Base-by-base conservation (phyloP, 1,140 invertebrate species). In the Anoplophora glabripennis region DNA sequence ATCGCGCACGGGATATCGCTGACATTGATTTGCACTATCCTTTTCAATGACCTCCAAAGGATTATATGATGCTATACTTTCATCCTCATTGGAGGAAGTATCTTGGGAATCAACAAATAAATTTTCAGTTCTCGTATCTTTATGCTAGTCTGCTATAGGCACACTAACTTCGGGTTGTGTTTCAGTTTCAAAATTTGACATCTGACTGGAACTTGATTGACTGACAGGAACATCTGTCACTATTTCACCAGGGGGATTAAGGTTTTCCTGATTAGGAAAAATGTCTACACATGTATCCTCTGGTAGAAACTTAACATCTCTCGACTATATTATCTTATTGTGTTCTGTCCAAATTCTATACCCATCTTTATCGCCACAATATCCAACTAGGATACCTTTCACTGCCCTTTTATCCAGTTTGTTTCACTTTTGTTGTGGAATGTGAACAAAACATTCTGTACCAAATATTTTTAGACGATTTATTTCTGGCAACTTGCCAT, bases 341-440 rank as follows among this genome's bases (percentile, higher is more conserved):
- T 44, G 17, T 18, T 33, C 15, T 18, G 17, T 12, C n/a, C 11
- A 36, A 44, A 44, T 28, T 10, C 18, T 21, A 9, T 21, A 36
- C 0, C 35, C 21, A 44, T 42, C 28, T 10, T 7, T 14, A 28
- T n/a, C n/a, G 12, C 21, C 21, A 28, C 21, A 28, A 28, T 44
- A 36, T n/a, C n/a, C 17, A 8, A 55, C 28, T 14, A 17, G 21
- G 9, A 28, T 36, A 15, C n/a, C 18, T n/a, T 45, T 44, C 21
- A 45, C 9, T 9, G 64, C 59, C 55, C 68, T 73, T 15, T 57
- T 62, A 38, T 66, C 56, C 21, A 71, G 58, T 37, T 72, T 72
- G 9, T 48, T 56, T 35, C 66, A 37, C 12, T 53, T 59, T 62
- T 68, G 44, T 45, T 67, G 65, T 14, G 68, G 67, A 42, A 74